phyloP scores from a whole-genome alignment of 2,113 vertebrate genomes.

The Symphodus melops region DNA sequence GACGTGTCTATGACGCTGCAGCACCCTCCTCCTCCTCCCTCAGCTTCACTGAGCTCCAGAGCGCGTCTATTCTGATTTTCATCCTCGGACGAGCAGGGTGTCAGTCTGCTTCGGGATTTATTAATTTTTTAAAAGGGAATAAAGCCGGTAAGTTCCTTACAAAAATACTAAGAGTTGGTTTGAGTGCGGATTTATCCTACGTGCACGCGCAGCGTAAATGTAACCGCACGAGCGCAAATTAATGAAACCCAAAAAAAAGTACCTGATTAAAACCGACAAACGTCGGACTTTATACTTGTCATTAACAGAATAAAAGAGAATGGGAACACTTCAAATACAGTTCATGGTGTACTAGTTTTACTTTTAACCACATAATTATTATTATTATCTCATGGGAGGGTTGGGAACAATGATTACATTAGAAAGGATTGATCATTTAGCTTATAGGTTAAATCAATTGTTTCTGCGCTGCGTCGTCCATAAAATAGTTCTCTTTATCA shows the following conservation, averaged over 20 bases:
- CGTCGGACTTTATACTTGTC: neutral
- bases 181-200: neutral
- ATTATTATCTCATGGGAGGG: too few species aligned
- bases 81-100: neutral
- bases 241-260: neutral
- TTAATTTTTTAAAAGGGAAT: neutral
- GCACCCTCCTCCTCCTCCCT: conserved; percentile 23
- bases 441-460: too few species aligned
- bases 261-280: neutral
- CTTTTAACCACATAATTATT: too few species aligned
- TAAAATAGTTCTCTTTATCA: conserved; percentile 22
- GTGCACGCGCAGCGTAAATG: neutral
- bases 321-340: neutral
- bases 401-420: too few species aligned
- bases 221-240: neutral
- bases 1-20: conserved; percentile 17
- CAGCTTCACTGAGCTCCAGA: neutral
- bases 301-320: neutral
- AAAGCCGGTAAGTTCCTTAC: conserved; percentile 28
- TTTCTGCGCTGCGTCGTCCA: too few species aligned
- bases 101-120: neutral
- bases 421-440: too few species aligned
- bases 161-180: neutral
- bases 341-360: neutral
- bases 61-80: neutral